phyloP scores from a whole-genome alignment of 1,140 invertebrate genomes.

The Sitodiplosis mosellana region DNA sequence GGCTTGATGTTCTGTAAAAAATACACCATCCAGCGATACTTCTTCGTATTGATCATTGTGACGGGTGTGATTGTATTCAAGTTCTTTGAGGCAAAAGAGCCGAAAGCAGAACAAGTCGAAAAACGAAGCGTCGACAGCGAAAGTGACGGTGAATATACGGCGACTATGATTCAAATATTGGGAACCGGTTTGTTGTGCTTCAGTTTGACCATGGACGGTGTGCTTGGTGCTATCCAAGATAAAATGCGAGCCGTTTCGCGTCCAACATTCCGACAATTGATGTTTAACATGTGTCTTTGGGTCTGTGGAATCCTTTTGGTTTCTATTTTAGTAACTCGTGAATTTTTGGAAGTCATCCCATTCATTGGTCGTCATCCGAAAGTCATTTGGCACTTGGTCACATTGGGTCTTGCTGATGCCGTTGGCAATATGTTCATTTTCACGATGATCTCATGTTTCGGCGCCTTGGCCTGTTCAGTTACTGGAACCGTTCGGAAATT shows the following conservation, averaged over 20 bases:
- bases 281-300: not conserved
- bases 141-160: no score
- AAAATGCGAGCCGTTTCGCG: not conserved
- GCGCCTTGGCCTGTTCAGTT: slow-evolving; percentile 1
- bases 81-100: slow-evolving; percentile 32
- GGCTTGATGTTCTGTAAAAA: slow-evolving; percentile 9
- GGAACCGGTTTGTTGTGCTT: not conserved
- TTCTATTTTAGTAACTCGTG: not conserved
- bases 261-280: not conserved
- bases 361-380: not conserved
- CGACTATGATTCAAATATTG: not conserved
- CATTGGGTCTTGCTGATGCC: slow-evolving; percentile 23
- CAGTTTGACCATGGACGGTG: not conserved
- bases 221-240: not conserved
- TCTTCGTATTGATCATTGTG: slow-evolving; percentile 51
- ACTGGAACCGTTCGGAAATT: slow-evolving; percentile 3
- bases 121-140: no score
- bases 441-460: slow-evolving; percentile 3
- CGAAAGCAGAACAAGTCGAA: no score
- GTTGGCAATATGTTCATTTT: slow-evolving; percentile 4
- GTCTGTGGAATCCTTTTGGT: not conserved
- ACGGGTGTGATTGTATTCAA: slow-evolving; percentile 51
- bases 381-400: slow-evolving; percentile 8
- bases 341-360: not conserved
- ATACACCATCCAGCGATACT: slow-evolving; percentile 45